These are phyloP conservation scores for Orthonevra nobilis DNA, from an alignment of 2,888 invertebrate genomes.

Conservation along the genomic window DNA sequence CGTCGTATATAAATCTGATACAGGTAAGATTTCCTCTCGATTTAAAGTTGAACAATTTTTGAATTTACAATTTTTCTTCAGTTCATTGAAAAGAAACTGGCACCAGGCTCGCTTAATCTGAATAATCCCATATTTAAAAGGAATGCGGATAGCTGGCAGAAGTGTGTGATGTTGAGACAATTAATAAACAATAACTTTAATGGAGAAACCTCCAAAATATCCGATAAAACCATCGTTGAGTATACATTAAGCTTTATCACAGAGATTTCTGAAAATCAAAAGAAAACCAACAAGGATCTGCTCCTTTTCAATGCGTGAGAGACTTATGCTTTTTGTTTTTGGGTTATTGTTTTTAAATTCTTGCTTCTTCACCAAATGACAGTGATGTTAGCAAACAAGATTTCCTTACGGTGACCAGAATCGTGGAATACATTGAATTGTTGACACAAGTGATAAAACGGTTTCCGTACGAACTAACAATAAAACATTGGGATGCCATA, in stretches of 20 bases:
- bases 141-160: slow-evolving; percentile 75
- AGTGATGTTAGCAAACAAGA: slow-evolving; percentile 75
- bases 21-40: slow-evolving; percentile 72
- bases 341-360: not conserved
- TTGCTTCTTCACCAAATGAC: not conserved
- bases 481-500: slow-evolving; percentile 87
- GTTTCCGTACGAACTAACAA: slow-evolving; percentile 75
- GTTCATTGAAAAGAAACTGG: slow-evolving; percentile 75
- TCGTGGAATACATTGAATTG: slow-evolving; percentile 77
- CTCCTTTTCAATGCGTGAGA: slow-evolving; percentile 81
- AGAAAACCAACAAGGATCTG: slow-evolving; percentile 75
- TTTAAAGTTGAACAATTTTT: not conserved
- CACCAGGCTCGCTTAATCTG: slow-evolving; percentile 72
- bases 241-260: slow-evolving; percentile 76
- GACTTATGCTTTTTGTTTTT: not conserved
- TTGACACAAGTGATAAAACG: slow-evolving; percentile 75
- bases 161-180: slow-evolving; percentile 74
- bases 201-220: slow-evolving; percentile 74
- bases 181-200: slow-evolving; percentile 77
- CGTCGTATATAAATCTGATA: slow-evolving; percentile 74
- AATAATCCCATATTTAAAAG: slow-evolving; percentile 74
- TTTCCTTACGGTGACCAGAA: slow-evolving; percentile 73
- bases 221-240: slow-evolving; percentile 76
- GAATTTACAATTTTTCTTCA: slow-evolving; percentile 63
- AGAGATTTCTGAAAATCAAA: slow-evolving; percentile 75